Evolutionary conservation across 53 echinoderm and acorn worm species (phyloP).

Genomic region (Temnopleurus reevesii): DNA sequence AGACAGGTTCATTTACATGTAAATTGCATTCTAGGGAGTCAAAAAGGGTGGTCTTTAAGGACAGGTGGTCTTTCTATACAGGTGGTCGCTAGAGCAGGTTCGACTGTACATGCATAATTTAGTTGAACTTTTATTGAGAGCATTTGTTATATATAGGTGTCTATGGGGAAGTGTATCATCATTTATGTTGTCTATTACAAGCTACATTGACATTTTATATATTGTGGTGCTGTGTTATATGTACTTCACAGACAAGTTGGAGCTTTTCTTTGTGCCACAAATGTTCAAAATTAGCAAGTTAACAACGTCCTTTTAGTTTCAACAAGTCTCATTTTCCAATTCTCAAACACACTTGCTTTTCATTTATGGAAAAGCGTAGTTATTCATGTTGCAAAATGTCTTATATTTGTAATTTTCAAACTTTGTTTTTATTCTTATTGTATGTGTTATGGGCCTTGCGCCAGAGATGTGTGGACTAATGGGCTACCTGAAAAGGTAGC

Average conservation of each 20-base stretch:
- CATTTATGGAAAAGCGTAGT: neutral
- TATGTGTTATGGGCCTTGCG: slow-evolving; percentile 1
- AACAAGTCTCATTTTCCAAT: neutral
- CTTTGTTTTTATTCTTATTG: slow-evolving; percentile 5
- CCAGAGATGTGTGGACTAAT: slow-evolving; percentile 5
- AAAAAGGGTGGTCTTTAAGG: neutral
- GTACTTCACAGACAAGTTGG: neutral
- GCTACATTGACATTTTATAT: neutral
- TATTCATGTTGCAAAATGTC: neutral
- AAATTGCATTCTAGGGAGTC: neutral
- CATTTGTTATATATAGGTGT: too few relatives aligned
- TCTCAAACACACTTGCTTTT: neutral
- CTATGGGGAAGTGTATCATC: too few relatives aligned
- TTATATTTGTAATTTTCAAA: neutral
- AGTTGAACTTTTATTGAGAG: too few relatives aligned
- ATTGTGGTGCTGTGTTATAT: neutral
- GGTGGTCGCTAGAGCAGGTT: too few relatives aligned
- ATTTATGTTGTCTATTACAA: too few relatives aligned
- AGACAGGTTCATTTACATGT: neutral
- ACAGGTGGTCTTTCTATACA: too few relatives aligned
- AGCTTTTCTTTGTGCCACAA: neutral
- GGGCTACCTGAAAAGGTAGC: neutral
- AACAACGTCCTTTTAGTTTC: neutral
- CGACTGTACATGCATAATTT: too few relatives aligned
- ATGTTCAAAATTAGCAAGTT: neutral